Conservation (phyloP, 2,888 invertebrate genomes). For the Acrobasis consociella region DNA sequence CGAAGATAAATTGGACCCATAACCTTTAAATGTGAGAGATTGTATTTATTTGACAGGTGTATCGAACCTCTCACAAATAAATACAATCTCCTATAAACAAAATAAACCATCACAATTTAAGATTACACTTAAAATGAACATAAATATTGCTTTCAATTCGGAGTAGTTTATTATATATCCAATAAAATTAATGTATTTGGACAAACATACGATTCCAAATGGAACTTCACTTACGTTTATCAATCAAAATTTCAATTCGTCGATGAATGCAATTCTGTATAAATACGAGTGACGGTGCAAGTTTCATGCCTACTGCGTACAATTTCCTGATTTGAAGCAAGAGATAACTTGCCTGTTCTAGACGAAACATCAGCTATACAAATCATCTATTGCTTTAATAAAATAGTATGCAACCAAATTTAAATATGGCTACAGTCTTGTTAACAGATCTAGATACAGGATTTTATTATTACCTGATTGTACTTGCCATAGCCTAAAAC, state of each 20-base stretch:
- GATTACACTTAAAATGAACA: constrained; percentile 16
- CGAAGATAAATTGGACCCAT: neutral
- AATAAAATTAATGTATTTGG: constrained; percentile 5
- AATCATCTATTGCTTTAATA: too few species aligned
- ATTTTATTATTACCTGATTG: too few species aligned
- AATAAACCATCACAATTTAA: neutral
- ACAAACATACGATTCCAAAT: constrained; percentile 5
- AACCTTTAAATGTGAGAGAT: neutral
- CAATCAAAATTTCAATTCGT: neutral
- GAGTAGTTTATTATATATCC: constrained; percentile 3
- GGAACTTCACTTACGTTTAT: neutral
- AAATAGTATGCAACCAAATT: too few species aligned
- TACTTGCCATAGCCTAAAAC: neutral
- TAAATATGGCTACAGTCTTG: too few species aligned
- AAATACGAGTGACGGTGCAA: too few species aligned
- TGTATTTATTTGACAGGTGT: too few species aligned
- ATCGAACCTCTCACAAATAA: constrained; percentile 1
- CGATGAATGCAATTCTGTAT: too few species aligned
- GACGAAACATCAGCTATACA: too few species aligned
- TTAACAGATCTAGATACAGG: too few species aligned
- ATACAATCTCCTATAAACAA: neutral
- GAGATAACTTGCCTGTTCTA: too few species aligned
- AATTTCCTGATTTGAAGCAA: too few species aligned
- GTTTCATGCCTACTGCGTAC: too few species aligned
- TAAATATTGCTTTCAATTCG: neutral